Evolutionary conservation across 2,888 invertebrate genomes (phyloP).

Genomic region (Dasysyrphus albostriatus): DNA sequence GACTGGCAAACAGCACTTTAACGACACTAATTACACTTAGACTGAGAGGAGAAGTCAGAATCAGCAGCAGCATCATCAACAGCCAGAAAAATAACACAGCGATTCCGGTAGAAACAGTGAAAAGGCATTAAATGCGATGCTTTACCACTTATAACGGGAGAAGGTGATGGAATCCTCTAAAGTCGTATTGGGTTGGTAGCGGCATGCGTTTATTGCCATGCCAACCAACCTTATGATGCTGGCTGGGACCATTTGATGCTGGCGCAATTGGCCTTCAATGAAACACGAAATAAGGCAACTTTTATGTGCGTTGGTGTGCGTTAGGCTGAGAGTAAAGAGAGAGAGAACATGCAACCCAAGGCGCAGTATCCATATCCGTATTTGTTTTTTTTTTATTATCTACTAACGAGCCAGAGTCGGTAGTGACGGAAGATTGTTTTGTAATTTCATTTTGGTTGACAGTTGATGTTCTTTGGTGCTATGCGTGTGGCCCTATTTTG

Average conservation of each 20-base stretch:
- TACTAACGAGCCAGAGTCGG: not conserved
- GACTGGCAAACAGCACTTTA: constrained; percentile 64
- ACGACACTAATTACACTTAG: constrained; percentile 72
- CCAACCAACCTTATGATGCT: constrained; percentile 33
- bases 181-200: constrained; percentile 20
- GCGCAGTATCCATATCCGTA: constrained; percentile 55
- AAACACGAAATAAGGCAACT: constrained; percentile 1
- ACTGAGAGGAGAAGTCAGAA: constrained; percentile 34
- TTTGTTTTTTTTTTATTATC: too few relatives aligned
- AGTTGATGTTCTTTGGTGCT: not conserved
- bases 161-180: constrained; percentile 47
- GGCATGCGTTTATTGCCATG: constrained; percentile 18
- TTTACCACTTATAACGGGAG: constrained; percentile 67
- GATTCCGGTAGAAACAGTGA: constrained; percentile 69
- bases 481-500: constrained; percentile 29
- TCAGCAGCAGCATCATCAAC: constrained; percentile 2
- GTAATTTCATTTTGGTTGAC: constrained; percentile 8
- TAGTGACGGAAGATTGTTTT: not conserved
- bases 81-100: constrained; percentile 36
- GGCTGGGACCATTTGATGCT: constrained; percentile 35
- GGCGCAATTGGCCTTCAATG: constrained; percentile 34
- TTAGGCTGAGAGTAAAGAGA: constrained; percentile 17
- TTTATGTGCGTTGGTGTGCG: not conserved
- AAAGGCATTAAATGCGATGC: constrained; percentile 70
- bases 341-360: constrained; percentile 27